Conservation (phyloP, 1,140 invertebrate species). For the Heliconius hewitsoni region DNA sequence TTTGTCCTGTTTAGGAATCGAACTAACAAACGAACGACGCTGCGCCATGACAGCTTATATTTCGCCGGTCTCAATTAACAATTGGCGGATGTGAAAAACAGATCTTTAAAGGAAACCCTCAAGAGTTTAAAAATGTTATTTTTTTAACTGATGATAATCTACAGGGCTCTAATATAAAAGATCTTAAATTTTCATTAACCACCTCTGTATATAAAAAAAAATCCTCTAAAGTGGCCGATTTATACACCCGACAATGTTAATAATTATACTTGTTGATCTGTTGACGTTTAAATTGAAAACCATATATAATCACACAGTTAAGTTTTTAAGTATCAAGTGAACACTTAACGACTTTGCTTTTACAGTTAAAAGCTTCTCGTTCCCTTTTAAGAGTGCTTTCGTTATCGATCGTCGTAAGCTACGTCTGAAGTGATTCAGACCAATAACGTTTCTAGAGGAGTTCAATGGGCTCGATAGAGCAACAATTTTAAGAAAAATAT, state of each 20-base stretch:
- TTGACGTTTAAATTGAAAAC: background rate
- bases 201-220: too few relatives aligned
- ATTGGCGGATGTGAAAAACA: too few relatives aligned
- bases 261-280: background rate
- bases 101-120: too few relatives aligned
- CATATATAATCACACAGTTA: constrained; percentile 1
- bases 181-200: too few relatives aligned
- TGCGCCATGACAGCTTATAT: background rate
- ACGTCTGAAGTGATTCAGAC: background rate
- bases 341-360: background rate
- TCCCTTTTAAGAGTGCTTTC: constrained; percentile 11
- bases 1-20: too few relatives aligned
- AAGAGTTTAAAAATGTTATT: too few relatives aligned
- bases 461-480: background rate
- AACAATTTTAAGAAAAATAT: background rate
- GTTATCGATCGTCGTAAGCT: constrained; percentile 16
- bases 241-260: too few relatives aligned
- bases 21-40: background rate
- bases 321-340: background rate
- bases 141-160: too few relatives aligned
- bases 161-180: too few relatives aligned
- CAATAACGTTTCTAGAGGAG: background rate
- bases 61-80: too few relatives aligned
- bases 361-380: constrained; percentile 8
- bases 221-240: too few relatives aligned